Percentiles rank a stretch among this genome's conserved stretches.
Conservation (phyloP, 2,797 vertebrate genomes). For the Acridotheres tristis region DNA sequence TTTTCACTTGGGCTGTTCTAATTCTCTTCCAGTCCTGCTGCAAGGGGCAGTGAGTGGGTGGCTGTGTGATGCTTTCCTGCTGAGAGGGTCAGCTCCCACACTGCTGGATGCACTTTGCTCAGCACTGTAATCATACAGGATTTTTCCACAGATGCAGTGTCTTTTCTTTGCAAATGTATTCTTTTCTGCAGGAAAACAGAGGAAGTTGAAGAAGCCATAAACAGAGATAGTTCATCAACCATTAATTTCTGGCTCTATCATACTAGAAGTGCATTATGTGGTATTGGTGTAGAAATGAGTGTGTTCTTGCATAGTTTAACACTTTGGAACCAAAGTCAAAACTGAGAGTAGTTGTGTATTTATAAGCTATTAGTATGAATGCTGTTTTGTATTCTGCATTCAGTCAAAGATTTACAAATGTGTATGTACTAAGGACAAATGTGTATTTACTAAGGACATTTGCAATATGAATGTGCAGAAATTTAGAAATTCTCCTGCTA, state of each 20-base stretch:
- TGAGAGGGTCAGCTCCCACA: not conserved
- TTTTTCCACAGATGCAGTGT: not conserved
- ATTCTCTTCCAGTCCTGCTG: not conserved
- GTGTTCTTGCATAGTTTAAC: not conserved
- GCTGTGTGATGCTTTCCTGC: not conserved
- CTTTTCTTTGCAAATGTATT: not conserved
- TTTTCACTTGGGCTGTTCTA: not conserved
- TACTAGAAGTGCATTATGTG: not conserved
- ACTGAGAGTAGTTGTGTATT: not conserved
- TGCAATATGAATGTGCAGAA: not conserved
- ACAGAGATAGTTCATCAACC: not conserved
- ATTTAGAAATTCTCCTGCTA: not conserved
- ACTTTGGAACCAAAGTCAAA: not conserved
- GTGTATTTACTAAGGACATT: not conserved
- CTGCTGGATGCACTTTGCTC: not conserved
- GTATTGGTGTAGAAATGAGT: not conserved
- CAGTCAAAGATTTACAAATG: not conserved
- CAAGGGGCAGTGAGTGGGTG: not conserved
- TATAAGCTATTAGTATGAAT: not conserved
- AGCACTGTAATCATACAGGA: accelerated
- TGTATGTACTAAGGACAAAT: not conserved
- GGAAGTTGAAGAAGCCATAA: not conserved
- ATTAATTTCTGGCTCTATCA: not conserved
- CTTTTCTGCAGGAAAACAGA: not conserved
- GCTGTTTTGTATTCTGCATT: not conserved